A percentile compares a stretch with the other conserved stretches of the same genome.
Evolutionary conservation across 2,888 invertebrate species (phyloP).

Genomic region (Microctonus hyperodae): DNA sequence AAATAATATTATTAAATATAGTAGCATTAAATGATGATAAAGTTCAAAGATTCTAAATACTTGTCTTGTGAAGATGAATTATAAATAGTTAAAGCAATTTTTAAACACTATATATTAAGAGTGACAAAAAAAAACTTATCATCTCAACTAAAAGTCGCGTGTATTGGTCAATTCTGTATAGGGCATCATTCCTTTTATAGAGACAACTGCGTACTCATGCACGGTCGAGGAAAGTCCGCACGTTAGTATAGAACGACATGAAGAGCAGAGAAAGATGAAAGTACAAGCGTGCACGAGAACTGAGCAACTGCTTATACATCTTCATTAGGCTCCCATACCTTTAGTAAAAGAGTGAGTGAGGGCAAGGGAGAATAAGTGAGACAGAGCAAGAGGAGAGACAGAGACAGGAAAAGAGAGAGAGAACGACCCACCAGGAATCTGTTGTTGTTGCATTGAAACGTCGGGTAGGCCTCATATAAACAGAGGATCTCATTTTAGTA

Average conservation of each 20-base stretch:
- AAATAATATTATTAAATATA: too few relatives aligned
- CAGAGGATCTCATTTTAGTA: constrained; percentile 60
- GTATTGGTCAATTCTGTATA: background rate
- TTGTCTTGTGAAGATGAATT: too few relatives aligned
- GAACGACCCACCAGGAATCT: constrained; percentile 61
- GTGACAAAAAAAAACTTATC: background rate
- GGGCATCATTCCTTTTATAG: constrained; percentile 1
- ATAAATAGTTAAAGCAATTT: too few relatives aligned
- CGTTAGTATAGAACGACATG: constrained; percentile 17
- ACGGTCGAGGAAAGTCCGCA: constrained; percentile 12
- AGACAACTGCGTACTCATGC: background rate
- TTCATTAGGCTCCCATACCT: constrained; percentile 61
- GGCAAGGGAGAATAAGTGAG: constrained; percentile 20
- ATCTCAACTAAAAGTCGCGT: background rate
- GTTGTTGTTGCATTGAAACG: constrained; percentile 60
- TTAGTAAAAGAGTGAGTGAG: constrained; percentile 38
- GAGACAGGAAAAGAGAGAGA: constrained; percentile 46
- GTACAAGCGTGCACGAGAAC: constrained; percentile 51
- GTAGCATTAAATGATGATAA: too few relatives aligned
- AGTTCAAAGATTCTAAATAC: too few relatives aligned
- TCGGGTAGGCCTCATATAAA: constrained; percentile 51
- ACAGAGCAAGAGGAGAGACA: constrained; percentile 31
- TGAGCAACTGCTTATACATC: constrained; percentile 62
- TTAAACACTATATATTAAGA: too few relatives aligned
- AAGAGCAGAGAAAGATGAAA: constrained; percentile 42